Evolutionary conservation across 2,797 vertebrate species (phyloP).

Genomic region (Florisuga fusca): DNA sequence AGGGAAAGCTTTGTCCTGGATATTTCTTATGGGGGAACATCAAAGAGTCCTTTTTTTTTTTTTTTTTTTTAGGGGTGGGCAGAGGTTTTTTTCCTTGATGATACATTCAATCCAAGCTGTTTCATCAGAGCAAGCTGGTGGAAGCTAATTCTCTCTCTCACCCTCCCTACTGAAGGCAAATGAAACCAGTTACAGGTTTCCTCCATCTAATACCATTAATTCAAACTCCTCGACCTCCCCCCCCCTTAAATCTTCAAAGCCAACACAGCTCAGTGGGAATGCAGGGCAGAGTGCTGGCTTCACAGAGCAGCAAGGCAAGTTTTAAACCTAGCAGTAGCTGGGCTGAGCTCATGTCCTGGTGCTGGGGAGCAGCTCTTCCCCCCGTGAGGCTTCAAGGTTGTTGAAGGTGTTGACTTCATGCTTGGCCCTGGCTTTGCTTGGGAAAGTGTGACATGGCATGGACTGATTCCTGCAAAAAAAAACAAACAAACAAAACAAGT

Average conservation of each 20-base stretch:
- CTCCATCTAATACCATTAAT: neutral
- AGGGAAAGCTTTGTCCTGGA: neutral
- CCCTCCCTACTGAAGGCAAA: neutral
- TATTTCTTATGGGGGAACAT: neutral
- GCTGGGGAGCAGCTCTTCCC: neutral
- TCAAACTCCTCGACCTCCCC: neutral
- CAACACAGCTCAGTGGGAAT: neutral
- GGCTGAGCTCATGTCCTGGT: neutral
- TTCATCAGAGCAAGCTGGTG: neutral
- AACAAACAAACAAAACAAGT: too few relatives aligned
- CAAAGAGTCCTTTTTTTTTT: fast-evolving
- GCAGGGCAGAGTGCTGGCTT: neutral
- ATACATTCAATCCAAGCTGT: neutral
- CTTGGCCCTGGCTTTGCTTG: neutral
- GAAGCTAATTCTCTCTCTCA: neutral
- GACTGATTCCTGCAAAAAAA: neutral
- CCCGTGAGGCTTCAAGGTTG: neutral
- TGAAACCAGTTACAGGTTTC: neutral
- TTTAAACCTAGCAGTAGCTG: neutral
- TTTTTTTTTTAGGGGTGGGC: too few relatives aligned
- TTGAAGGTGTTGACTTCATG: neutral
- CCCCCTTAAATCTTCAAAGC: neutral
- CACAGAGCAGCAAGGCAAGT: too few relatives aligned
- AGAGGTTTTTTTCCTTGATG: neutral
- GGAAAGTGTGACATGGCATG: fast-evolving